Evolutionary conservation across 2,797 vertebrate genomes (phyloP).

Genomic region (Myotis daubentonii): DNA sequence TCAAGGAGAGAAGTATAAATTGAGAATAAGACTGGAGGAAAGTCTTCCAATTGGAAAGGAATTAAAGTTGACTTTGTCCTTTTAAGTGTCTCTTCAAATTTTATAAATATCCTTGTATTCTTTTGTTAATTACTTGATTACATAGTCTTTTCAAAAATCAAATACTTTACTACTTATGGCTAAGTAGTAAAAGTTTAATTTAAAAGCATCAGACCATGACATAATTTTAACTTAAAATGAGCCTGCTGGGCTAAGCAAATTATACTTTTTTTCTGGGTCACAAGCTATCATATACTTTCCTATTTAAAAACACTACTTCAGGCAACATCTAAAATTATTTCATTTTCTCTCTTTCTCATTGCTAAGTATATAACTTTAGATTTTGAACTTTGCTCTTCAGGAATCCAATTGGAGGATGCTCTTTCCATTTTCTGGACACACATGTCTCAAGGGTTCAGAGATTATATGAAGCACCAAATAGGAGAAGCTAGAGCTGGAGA

Average conservation of each 20-base stretch:
- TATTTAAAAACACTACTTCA: conserved; percentile 70
- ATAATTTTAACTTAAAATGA: conserved; percentile 82
- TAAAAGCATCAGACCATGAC: conserved; percentile 80
- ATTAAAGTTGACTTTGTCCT: conserved; percentile 70
- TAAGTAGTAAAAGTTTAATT: conserved; percentile 84
- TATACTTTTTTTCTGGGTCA: conserved; percentile 82
- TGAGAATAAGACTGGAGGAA: conserved; percentile 25
- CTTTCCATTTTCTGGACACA: not conserved
- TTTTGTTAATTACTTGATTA: conserved; percentile 86
- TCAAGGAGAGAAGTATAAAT: conserved; percentile 43
- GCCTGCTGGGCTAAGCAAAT: conserved; percentile 80
- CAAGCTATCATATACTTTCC: conserved; percentile 59
- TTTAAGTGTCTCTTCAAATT: conserved; percentile 56
- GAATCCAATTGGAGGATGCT: conserved; percentile 1
- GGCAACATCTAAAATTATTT: conserved; percentile 61
- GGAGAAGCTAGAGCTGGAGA: not conserved
- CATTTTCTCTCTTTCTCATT: not conserved
- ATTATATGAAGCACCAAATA: not conserved
- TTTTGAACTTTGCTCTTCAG: conserved; percentile 44
- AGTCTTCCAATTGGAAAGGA: conserved; percentile 46
- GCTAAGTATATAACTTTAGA: conserved; percentile 34
- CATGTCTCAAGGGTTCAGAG: not conserved
- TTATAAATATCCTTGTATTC: conserved; percentile 72
- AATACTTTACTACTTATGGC: conserved; percentile 71
- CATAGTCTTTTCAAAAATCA: conserved; percentile 84